Percentiles rank a stretch among this genome's conserved stretches.
Conservation (phyloP, 2,113 vertebrate species). For the Mesembrinibis cayennensis region DNA sequence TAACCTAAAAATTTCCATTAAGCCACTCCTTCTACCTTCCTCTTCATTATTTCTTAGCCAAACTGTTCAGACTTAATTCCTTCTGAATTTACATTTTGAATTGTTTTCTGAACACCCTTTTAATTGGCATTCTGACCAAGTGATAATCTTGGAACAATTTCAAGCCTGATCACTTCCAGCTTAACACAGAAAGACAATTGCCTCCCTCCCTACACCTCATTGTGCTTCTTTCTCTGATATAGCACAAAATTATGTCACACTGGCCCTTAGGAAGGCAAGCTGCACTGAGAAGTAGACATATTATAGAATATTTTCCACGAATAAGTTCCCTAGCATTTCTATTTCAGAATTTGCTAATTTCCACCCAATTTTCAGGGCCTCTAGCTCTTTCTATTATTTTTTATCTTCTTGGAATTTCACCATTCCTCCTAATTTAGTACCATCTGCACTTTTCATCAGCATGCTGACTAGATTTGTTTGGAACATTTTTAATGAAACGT, state of each 20-base stretch:
- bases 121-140: neutral
- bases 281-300: neutral
- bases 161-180: neutral
- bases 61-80: neutral
- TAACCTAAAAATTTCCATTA: neutral
- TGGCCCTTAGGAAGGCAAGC: neutral
- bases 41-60: neutral
- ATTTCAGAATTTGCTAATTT: constrained; percentile 4
- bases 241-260: neutral
- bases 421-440: constrained; percentile 31
- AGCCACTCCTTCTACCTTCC: neutral
- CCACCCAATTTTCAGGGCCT: neutral
- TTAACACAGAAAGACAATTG: neutral
- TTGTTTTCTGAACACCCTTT: neutral
- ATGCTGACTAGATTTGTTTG: constrained; percentile 21
- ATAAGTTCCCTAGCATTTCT: neutral
- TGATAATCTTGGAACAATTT: neutral
- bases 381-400: neutral
- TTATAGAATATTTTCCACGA: neutral
- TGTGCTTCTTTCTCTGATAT: neutral
- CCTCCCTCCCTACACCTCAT: neutral
- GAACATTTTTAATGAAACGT: constrained; percentile 29
- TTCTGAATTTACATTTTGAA: neutral
- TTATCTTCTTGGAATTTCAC: neutral
- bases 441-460: constrained; percentile 56